phyloP scores from a whole-genome alignment of 2,797 vertebrate species.

The Chaenodraco wilsoni region DNA sequence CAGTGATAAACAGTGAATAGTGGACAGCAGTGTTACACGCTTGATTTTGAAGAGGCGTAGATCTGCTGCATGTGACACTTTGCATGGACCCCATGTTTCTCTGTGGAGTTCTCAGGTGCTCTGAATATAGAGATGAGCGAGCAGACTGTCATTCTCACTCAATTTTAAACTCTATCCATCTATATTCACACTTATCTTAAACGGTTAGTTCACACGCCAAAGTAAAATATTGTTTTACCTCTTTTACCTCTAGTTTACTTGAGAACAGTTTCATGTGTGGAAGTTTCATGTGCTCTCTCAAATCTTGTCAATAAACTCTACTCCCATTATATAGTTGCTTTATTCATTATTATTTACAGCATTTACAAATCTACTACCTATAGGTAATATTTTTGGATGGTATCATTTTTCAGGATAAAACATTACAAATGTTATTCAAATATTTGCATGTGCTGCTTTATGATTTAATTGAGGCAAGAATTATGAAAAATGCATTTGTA shows the following conservation, averaged over 20 bases:
- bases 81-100: too few species aligned
- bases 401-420: neutral
- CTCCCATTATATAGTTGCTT: neutral
- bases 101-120: too few species aligned
- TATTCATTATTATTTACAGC: conserved; percentile 2
- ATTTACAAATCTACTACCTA: neutral
- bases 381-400: conserved; percentile 1
- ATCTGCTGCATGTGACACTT: neutral
- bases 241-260: neutral
- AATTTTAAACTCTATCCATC: too few species aligned
- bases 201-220: neutral
- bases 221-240: too few species aligned
- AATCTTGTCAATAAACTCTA: too few species aligned
- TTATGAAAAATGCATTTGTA: neutral
- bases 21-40: neutral
- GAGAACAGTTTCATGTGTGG: neutral
- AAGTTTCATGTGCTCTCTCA: neutral
- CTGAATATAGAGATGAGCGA: too few species aligned
- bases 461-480: neutral
- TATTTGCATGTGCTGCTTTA: neutral
- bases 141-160: too few species aligned
- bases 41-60: conserved; percentile 12
- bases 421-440: neutral
- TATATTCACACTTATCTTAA: too few species aligned
- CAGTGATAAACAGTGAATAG: neutral